Percentiles rank a stretch among this genome's conserved stretches.
Conservation (phyloP, 2,888 invertebrate genomes). For the Melanargia galathea region DNA sequence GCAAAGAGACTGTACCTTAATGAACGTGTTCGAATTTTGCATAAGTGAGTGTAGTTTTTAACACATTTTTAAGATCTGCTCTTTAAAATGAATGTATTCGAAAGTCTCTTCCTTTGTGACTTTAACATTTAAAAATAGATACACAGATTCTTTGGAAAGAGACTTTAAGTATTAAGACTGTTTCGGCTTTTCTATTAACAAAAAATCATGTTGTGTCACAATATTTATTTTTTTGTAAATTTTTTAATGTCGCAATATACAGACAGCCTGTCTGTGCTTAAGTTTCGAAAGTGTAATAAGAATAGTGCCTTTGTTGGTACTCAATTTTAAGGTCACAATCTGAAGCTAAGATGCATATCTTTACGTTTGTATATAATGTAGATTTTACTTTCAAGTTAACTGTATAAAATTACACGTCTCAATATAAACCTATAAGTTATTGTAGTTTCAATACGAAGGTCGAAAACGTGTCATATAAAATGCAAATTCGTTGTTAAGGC, state of each 20-base stretch:
- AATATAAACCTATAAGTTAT: constrained; percentile 8
- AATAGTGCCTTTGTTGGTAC: constrained; percentile 14
- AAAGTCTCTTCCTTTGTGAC: too few relatives aligned
- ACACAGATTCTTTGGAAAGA: too few relatives aligned
- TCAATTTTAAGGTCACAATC: constrained; percentile 24
- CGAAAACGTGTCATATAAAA: constrained; percentile 28
- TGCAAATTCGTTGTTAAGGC: constrained; percentile 37
- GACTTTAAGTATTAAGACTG: too few relatives aligned
- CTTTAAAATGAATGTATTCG: too few relatives aligned
- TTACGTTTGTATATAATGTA: constrained; percentile 28
- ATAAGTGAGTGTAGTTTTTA: too few relatives aligned
- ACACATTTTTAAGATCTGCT: too few relatives aligned
- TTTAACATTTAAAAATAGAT: too few relatives aligned
- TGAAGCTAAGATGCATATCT: constrained; percentile 18
- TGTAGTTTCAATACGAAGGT: constrained; percentile 9
- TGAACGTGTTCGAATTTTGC: too few relatives aligned
- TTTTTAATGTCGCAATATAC: not conserved
- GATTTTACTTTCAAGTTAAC: constrained; percentile 24
- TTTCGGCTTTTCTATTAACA: too few relatives aligned
- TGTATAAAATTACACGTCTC: constrained; percentile 10
- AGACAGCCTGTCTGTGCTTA: not conserved
- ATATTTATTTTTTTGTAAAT: too few relatives aligned
- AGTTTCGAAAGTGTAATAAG: constrained; percentile 17
- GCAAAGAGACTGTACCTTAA: too few relatives aligned
- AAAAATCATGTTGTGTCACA: too few relatives aligned